Percentiles rank a stretch among this genome's conserved stretches.
Evolutionary conservation across 2,888 invertebrate genomes (phyloP).

Genomic region (Cantharis rustica): DNA sequence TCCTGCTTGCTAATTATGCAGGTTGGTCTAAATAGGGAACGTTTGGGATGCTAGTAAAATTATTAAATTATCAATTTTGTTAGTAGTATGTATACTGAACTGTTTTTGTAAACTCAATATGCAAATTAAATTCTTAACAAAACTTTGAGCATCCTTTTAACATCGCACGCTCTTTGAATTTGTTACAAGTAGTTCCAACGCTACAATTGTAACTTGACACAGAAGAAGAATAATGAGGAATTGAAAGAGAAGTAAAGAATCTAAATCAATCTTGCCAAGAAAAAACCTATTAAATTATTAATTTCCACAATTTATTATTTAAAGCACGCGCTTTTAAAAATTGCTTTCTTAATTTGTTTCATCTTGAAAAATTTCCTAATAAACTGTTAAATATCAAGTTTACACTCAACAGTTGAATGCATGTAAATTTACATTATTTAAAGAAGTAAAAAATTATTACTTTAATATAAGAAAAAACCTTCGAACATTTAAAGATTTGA

Average conservation of each 20-base stretch:
- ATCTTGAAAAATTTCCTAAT: not conserved
- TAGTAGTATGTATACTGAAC: not conserved
- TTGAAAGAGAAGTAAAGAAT: not conserved
- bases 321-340: not conserved
- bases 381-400: not conserved
- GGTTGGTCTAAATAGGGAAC: constrained; percentile 6
- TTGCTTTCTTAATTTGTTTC: not conserved
- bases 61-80: constrained; percentile 6
- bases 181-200: not conserved
- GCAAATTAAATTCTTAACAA: not conserved
- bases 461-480: too few species aligned
- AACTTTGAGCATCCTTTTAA: not conserved
- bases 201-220: not conserved
- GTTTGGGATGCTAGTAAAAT: not conserved
- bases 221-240: not conserved
- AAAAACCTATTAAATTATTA: not conserved
- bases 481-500: too few species aligned
- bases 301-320: not conserved
- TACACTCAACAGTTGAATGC: too few species aligned
- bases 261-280: not conserved
- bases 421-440: too few species aligned
- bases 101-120: not conserved
- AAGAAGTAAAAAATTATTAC: too few species aligned
- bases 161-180: not conserved
- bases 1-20: constrained; percentile 9